Conservation (phyloP, 2,888 invertebrate genomes). For the Lasioglossum lativentre region DNA sequence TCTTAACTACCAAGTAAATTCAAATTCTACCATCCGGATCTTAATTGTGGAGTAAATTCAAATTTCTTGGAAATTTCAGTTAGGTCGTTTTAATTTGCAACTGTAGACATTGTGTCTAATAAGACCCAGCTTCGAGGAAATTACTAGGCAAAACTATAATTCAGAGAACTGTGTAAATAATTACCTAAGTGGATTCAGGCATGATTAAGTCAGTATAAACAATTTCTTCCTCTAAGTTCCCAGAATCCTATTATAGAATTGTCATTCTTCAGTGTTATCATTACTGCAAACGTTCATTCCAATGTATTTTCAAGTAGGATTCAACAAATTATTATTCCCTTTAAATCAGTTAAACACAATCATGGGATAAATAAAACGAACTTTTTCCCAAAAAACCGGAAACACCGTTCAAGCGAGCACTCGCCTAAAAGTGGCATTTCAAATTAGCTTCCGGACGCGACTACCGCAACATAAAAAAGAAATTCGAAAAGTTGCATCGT, state of each 20-base stretch:
- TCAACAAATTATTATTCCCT: no score
- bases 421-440: background rate
- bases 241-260: background rate
- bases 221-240: background rate
- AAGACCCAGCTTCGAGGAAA: background rate
- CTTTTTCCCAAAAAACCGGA: no score
- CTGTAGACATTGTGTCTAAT: no score
- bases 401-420: no score
- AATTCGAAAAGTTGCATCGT: background rate
- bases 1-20: background rate
- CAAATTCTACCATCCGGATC: background rate
- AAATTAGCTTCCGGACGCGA: background rate
- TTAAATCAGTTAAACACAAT: no score
- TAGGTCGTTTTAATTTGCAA: no score
- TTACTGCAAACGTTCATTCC: background rate
- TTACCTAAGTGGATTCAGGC: background rate
- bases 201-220: no score
- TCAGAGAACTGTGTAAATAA: background rate
- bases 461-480: background rate
- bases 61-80: background rate
- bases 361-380: no score
- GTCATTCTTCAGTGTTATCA: background rate
- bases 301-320: no score
- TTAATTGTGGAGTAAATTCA: background rate
- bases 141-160: background rate